phyloP scores from a whole-genome alignment of 2,797 vertebrate genomes.

The Eulemur albifrons region DNA sequence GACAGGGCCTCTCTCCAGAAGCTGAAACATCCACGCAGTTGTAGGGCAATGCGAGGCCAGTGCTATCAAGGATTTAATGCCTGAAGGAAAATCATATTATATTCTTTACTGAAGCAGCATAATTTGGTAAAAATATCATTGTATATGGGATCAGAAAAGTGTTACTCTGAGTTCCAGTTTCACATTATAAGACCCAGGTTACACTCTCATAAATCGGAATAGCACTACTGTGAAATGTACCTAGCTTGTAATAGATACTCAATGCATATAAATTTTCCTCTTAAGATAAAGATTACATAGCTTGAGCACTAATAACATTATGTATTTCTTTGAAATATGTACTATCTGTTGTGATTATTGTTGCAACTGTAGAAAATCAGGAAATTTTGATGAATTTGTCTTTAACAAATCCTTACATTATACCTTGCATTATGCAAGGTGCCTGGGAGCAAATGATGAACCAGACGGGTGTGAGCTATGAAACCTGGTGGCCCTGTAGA shows the following conservation, averaged over 20 bases:
- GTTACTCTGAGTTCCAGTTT: neutral
- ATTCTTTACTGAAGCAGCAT: neutral
- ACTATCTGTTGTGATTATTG: neutral
- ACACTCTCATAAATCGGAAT: neutral
- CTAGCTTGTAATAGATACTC: neutral
- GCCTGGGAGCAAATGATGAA: neutral
- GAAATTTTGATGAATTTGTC: neutral
- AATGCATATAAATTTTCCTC: neutral
- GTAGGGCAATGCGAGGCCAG: neutral
- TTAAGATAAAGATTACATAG: neutral
- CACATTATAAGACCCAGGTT: neutral
- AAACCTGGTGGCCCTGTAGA: neutral
- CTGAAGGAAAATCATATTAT: neutral
- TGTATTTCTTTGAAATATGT: neutral
- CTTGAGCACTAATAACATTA: neutral
- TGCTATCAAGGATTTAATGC: neutral
- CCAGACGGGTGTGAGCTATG: neutral
- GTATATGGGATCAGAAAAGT: neutral
- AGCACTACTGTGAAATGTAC: neutral
- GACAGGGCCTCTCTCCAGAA: neutral
- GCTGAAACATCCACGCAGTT: no score
- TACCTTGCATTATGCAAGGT: neutral
- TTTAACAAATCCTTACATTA: neutral
- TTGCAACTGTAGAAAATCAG: neutral
- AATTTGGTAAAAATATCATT: neutral